Conservation (phyloP, 2,113 vertebrate genomes). For the Nycticebus coucang region DNA sequence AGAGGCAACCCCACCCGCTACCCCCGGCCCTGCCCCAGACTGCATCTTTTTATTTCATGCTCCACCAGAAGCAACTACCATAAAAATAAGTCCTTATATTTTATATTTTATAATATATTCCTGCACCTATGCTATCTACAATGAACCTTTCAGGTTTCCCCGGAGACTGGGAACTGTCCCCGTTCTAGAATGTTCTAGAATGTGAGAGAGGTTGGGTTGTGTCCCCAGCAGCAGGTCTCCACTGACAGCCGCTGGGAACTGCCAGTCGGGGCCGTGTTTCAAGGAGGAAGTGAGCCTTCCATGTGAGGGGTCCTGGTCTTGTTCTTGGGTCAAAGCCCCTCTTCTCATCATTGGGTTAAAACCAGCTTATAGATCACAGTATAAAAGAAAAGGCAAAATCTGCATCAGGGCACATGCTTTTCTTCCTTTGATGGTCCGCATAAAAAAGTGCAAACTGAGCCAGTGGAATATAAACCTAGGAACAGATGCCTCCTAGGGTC, state of each 20-base stretch:
- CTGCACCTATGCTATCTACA: neutral
- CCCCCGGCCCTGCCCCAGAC: no score
- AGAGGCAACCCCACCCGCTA: neutral
- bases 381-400: neutral
- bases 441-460: neutral
- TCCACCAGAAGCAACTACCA: neutral
- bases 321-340: neutral
- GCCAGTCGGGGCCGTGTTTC: neutral
- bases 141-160: neutral
- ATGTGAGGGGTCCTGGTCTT: neutral
- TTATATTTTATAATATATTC: neutral
- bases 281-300: neutral
- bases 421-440: neutral
- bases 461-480: neutral
- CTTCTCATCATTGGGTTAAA: neutral
- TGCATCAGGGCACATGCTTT: neutral
- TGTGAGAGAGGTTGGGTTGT: neutral
- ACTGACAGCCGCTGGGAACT: neutral
- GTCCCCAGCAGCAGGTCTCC: neutral
- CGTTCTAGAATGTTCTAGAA: neutral
- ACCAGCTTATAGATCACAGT: neutral
- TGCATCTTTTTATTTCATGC: neutral
- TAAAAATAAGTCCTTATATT: neutral
- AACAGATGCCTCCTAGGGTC: neutral
- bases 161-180: neutral